Conservation (phyloP, 2,797 vertebrate genomes). For the Acanthurus tractus region DNA sequence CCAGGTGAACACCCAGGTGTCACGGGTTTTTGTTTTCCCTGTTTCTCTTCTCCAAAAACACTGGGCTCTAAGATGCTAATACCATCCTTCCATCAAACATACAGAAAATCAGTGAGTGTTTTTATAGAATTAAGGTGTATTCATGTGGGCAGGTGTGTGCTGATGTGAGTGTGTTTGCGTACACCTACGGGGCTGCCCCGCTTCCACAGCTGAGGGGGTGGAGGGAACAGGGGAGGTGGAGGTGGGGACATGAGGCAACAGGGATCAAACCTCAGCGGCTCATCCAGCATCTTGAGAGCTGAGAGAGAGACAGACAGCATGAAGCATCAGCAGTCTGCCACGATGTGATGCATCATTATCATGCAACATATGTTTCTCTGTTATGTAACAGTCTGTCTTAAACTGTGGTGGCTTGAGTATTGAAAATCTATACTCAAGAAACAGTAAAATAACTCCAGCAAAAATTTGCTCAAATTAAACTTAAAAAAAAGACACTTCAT, state of each 20-base stretch:
- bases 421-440: too few species aligned
- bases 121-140: neutral
- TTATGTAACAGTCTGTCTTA: too few species aligned
- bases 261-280: slow-evolving; percentile 80
- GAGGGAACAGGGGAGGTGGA: slow-evolving; percentile 91
- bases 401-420: too few species aligned
- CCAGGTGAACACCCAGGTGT: slow-evolving; percentile 77
- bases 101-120: neutral
- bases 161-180: neutral
- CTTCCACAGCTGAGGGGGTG: slow-evolving; percentile 85
- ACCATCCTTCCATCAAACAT: slow-evolving; percentile 54
- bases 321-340: too few species aligned
- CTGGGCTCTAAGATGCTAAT: slow-evolving; percentile 44
- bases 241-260: slow-evolving; percentile 89
- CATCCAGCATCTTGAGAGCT: slow-evolving; percentile 87
- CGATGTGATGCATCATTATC: too few species aligned
- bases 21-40: slow-evolving; percentile 35
- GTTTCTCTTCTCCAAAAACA: slow-evolving; percentile 36
- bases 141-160: neutral
- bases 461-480: too few species aligned
- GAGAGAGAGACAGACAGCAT: slow-evolving; percentile 48
- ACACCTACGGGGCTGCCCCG: slow-evolving; percentile 81
- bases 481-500: too few species aligned
- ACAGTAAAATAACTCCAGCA: too few species aligned
- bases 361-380: too few species aligned